Conservation (phyloP, 2,888 invertebrate genomes). For the Euplagia quadripunctaria region DNA sequence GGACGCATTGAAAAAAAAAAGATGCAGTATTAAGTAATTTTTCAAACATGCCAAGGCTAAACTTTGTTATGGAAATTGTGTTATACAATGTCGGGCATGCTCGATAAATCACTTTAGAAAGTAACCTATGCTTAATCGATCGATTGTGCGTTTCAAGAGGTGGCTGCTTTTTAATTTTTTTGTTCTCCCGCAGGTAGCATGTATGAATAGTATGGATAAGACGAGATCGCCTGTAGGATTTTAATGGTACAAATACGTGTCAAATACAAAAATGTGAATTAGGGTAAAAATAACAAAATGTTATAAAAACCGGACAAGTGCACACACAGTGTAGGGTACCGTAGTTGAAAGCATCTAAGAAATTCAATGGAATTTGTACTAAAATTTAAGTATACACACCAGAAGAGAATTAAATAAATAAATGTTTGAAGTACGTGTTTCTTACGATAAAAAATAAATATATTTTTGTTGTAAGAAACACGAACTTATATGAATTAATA, state of each 20-base stretch:
- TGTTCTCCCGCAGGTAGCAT: slow-evolving; percentile 28
- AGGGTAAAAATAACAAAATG: neutral
- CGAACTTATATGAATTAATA: too few species aligned
- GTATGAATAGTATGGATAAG: slow-evolving; percentile 22
- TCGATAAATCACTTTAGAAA: slow-evolving; percentile 47
- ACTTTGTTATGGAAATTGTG: neutral
- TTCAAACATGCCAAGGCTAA: neutral
- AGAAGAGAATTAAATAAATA: too few species aligned
- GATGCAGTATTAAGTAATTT: neutral
- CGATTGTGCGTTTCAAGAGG: neutral
- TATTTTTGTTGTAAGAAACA: too few species aligned
- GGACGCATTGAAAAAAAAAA: neutral
- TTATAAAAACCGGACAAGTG: neutral
- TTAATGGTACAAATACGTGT: slow-evolving; percentile 22
- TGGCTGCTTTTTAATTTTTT: slow-evolving; percentile 24
- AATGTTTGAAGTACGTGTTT: too few species aligned
- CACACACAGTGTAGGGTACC: neutral
- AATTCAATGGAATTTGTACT: too few species aligned
- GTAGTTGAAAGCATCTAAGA: too few species aligned
- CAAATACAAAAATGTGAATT: slow-evolving; percentile 26
- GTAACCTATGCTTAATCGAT: slow-evolving; percentile 33
- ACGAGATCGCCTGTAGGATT: neutral
- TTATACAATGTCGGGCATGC: neutral
- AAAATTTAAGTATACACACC: too few species aligned
- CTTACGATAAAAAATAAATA: too few species aligned